Evolutionary conservation across 2,797 vertebrate genomes (phyloP).

Genomic region (Lithobates pipiens): DNA sequence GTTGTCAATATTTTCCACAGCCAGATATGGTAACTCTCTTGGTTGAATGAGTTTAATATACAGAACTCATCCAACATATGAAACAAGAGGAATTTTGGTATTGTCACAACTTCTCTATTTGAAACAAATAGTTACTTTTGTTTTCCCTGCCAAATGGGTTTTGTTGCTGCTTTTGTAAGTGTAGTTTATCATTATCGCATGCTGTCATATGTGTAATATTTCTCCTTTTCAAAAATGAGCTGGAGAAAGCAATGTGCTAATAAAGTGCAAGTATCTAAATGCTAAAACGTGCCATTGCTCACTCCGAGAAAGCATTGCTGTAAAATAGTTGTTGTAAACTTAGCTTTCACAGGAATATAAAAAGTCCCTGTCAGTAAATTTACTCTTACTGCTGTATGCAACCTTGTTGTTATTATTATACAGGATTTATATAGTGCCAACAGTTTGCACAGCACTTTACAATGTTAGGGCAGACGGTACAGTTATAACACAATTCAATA

Average conservation of each 20-base stretch:
- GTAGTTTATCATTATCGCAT: constrained; percentile 9
- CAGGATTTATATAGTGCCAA: too few species aligned
- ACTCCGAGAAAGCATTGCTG: neutral
- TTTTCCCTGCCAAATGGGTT: neutral
- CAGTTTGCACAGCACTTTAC: too few species aligned
- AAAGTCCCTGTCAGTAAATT: too few species aligned
- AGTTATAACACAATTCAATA: too few species aligned
- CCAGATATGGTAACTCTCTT: neutral
- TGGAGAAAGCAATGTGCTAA: constrained; percentile 28
- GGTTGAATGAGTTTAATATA: neutral
- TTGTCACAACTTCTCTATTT: neutral
- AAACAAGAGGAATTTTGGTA: neutral
- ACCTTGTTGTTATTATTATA: too few species aligned
- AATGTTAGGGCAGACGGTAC: too few species aligned
- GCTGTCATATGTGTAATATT: neutral
- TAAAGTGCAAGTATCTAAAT: neutral
- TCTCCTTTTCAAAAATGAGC: neutral
- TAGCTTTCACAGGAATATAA: neutral
- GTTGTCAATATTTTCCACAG: neutral
- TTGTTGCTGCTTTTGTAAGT: neutral
- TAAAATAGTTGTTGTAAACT: neutral
- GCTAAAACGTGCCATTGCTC: neutral
- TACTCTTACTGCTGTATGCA: neutral
- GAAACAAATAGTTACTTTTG: neutral
- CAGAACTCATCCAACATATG: neutral